Base-by-base conservation (phyloP, 2,113 vertebrate species). In the Vireo altiloquus region DNA sequence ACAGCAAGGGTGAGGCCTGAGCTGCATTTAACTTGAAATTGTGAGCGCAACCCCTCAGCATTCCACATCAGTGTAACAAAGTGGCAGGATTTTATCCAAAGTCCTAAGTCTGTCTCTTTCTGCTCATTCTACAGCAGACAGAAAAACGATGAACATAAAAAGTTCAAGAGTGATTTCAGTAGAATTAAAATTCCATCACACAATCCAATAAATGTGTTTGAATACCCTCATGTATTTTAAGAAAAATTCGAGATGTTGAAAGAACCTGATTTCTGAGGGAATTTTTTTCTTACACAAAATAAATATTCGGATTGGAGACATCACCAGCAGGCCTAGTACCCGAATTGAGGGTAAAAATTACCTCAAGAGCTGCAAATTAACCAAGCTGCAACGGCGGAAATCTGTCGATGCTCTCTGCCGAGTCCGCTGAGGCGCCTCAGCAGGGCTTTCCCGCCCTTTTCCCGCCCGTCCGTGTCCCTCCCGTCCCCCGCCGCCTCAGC, bases 331-430 rank as follows among this genome's bases (percentile, higher is more conserved):
- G 28, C 33, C 22, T 50, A 44, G 54, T 11, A 22, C 2, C 4
- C 14, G 11, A 28, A 11, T 47, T 15, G 50, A 19, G 15, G 30
- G 10, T 65, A 33, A 56, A 66, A 52, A 27, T 44, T 37, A 27
- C 39, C 37, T 68, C 37, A 52, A 31, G 12, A 37, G 27, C 2
- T 37, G 22, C 5, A 33, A 52, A 52, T 23, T 31, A 27, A 68
- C 23, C 33, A 33, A 44, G 11, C 9, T 37, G 50, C 30, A 75
- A 30, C 0, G 35, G 28, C 31, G 31, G 7, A 37, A 77, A 37
- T 0, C 11, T 2, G 14, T 31, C 25, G 21, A 25, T 0, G 24
- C 35, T 5, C 24, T n/a, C 49, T 14, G 44, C 21, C 4, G 13
- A 13, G 3, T 24, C 35, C 5, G 24, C 59, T 15, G 50, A 56